A percentile compares a stretch with the other conserved stretches of the same genome.
phyloP scores from a whole-genome alignment of 2,888 invertebrate genomes.

The Hemaris fuciformis region DNA sequence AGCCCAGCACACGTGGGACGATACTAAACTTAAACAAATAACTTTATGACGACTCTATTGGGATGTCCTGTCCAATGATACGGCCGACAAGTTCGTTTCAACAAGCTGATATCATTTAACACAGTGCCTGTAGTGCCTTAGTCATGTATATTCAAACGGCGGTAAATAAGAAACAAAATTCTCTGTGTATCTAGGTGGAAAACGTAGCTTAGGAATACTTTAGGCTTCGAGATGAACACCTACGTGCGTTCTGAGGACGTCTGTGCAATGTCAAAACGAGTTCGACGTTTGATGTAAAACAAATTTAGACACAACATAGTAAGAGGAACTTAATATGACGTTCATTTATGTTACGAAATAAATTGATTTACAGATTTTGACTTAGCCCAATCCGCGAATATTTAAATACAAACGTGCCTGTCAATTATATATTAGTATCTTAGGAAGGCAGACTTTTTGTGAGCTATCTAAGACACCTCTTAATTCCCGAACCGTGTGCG shows the following conservation, averaged over 20 bases:
- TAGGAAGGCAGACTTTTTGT: no score
- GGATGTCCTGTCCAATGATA: conserved; percentile 66
- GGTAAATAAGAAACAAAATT: background rate
- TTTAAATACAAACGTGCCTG: no score
- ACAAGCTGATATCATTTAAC: conserved; percentile 6
- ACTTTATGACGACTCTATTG: conserved; percentile 75
- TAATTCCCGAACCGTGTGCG: no score
- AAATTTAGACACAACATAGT: background rate
- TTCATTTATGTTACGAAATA: background rate
- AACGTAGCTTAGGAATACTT: conserved; percentile 38
- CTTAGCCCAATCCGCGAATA: no score
- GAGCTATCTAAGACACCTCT: no score
- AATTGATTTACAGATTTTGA: background rate
- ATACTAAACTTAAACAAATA: conserved; percentile 80
- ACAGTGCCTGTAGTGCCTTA: background rate
- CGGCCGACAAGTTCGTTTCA: conserved; percentile 1
- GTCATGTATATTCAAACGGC: background rate
- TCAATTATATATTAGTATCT: no score
- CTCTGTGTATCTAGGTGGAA: conserved; percentile 36
- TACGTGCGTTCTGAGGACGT: conserved; percentile 39
- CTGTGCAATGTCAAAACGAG: conserved; percentile 47
- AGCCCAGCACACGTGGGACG: conserved; percentile 62
- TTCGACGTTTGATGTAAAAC: conserved; percentile 5
- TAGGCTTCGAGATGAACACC: conserved; percentile 46
- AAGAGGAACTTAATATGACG: background rate